Conservation (phyloP, 2,888 invertebrate genomes). For the Plutella xylostella region DNA sequence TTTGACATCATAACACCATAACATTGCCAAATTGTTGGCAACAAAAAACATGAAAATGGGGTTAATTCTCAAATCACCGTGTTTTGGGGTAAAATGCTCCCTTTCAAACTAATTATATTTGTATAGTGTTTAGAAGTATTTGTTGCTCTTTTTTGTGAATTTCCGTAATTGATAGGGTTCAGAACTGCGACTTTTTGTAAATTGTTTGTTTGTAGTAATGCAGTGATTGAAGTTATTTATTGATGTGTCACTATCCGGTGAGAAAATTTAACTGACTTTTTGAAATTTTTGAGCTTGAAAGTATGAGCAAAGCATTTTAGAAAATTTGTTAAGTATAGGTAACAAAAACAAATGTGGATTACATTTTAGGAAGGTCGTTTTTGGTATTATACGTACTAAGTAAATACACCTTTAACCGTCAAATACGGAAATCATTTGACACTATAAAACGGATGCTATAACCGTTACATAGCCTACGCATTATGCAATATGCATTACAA, state of each 20-base stretch:
- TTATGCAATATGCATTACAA: no score
- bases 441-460: no score
- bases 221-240: slow-evolving; percentile 29
- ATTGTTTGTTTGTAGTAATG: slow-evolving; percentile 25
- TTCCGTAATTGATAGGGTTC: slow-evolving; percentile 36
- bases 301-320: no score
- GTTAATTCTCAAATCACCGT: slow-evolving; percentile 58
- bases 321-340: no score
- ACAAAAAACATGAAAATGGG: slow-evolving; percentile 48
- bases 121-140: slow-evolving; percentile 50
- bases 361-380: no score
- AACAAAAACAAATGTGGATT: no score
- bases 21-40: slow-evolving; percentile 46
- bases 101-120: slow-evolving; percentile 62
- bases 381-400: no score
- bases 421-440: no score
- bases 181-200: slow-evolving; percentile 33
- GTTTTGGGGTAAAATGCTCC: slow-evolving; percentile 61
- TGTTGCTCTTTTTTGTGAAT: slow-evolving; percentile 29
- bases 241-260: slow-evolving; percentile 26
- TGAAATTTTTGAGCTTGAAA: not conserved
- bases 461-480: no score
- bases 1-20: slow-evolving; percentile 49
- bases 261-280: slow-evolving; percentile 31
- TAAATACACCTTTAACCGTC: no score